phyloP scores from a whole-genome alignment of 2,888 invertebrate genomes.

The Acronicta psi region DNA sequence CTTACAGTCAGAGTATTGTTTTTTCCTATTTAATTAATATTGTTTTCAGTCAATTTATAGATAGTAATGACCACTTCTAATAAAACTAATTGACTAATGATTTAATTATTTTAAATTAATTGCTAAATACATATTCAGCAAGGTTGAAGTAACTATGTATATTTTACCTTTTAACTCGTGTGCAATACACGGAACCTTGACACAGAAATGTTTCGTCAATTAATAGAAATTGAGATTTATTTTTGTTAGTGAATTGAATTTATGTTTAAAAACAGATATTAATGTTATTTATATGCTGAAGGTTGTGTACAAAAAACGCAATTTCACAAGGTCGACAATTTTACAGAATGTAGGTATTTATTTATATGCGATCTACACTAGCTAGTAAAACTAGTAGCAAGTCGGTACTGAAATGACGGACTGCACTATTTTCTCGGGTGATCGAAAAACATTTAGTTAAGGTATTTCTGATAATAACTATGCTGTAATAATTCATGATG shows the following conservation, averaged over 20 bases:
- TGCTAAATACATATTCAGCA: constrained; percentile 76
- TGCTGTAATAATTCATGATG: too few relatives aligned
- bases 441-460: too few relatives aligned
- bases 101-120: constrained; percentile 66
- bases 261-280: constrained; percentile 57
- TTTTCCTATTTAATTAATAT: constrained; percentile 15
- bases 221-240: constrained; percentile 74
- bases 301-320: constrained; percentile 51
- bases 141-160: constrained; percentile 78
- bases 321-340: constrained; percentile 48
- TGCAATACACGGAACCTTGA: constrained; percentile 79
- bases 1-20: neutral
- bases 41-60: constrained; percentile 20
- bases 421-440: too few relatives aligned
- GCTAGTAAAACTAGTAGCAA: too few relatives aligned
- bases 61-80: constrained; percentile 31
- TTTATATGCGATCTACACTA: neutral
- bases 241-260: constrained; percentile 64
- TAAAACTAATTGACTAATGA: constrained; percentile 39
- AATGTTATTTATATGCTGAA: constrained; percentile 46
- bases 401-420: too few relatives aligned
- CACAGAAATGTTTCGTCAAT: constrained; percentile 80
- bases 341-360: constrained; percentile 24
- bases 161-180: constrained; percentile 83
- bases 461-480: too few relatives aligned